These are phyloP conservation scores for Mandrillus leucophaeus DNA, from an alignment of 2,113 vertebrate species.

Conservation along the genomic window DNA sequence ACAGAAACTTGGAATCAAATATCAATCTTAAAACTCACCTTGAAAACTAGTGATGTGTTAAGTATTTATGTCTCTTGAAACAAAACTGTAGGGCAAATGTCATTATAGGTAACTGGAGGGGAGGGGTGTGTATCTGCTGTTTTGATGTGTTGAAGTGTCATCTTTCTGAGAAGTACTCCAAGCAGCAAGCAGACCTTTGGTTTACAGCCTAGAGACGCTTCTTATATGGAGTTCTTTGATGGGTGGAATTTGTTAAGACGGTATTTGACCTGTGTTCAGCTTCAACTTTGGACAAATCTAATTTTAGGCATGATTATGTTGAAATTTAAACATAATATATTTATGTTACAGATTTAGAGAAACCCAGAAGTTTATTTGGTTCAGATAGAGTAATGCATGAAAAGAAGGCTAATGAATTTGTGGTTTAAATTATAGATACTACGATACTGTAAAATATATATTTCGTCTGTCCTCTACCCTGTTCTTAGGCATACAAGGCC, in stretches of 20 bases:
- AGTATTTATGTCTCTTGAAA: background rate
- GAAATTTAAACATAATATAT: conserved; percentile 48
- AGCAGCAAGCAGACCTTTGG: background rate
- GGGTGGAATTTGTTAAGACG: conserved; percentile 50
- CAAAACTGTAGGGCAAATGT: background rate
- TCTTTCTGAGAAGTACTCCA: conserved; percentile 6
- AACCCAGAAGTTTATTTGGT: conserved; percentile 21
- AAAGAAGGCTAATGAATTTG: conserved; percentile 10
- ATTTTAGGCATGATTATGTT: conserved; percentile 58
- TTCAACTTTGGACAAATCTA: conserved; percentile 49
- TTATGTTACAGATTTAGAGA: conserved; percentile 48
- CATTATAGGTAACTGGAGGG: background rate
- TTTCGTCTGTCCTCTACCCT: background rate
- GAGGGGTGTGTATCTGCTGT: background rate
- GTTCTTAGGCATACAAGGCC: background rate
- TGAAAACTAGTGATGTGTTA: background rate
- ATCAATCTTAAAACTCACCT: background rate
- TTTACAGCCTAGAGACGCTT: background rate
- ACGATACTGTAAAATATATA: background rate
- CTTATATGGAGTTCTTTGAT: background rate
- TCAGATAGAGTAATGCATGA: background rate
- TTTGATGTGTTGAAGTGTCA: background rate
- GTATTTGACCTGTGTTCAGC: conserved; percentile 43
- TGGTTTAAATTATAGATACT: background rate
- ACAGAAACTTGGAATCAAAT: background rate